A percentile compares a stretch with the other conserved stretches of the same genome.
phyloP scores from a whole-genome alignment of 2,888 invertebrate genomes.

The Oxytorus armatus region DNA sequence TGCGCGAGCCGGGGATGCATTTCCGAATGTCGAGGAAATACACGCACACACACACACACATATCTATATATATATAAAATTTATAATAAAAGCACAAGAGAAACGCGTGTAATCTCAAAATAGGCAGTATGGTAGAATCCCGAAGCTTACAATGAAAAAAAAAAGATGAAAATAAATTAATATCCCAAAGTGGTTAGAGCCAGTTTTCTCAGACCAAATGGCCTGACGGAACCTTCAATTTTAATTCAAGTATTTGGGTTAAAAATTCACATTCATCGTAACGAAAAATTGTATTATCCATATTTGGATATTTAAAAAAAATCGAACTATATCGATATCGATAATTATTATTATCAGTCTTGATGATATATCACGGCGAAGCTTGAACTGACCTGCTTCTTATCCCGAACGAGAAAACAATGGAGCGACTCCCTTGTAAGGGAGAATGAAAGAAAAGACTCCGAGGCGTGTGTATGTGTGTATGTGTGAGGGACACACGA shows the following conservation, averaged over 20 bases:
- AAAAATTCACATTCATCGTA: too few relatives aligned
- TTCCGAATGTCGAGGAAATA: slow-evolving; percentile 34
- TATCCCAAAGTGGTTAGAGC: too few relatives aligned
- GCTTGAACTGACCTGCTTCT: slow-evolving; percentile 52
- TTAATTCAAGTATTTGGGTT: slow-evolving; percentile 13
- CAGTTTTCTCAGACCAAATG: too few relatives aligned
- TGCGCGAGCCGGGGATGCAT: slow-evolving; percentile 44
- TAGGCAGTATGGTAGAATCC: not conserved
- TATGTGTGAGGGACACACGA: slow-evolving; percentile 24
- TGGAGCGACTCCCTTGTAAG: slow-evolving; percentile 49
- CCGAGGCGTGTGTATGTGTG: not conserved
- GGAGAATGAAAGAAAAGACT: slow-evolving; percentile 27
- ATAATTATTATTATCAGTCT: slow-evolving; percentile 21
- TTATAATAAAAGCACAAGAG: too few relatives aligned
- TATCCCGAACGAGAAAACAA: slow-evolving; percentile 56
- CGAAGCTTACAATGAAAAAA: slow-evolving; percentile 16
- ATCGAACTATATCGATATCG: not conserved
- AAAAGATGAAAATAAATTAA: slow-evolving; percentile 1
- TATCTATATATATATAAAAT: too few relatives aligned
- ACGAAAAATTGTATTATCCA: too few relatives aligned
- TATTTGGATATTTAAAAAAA: too few relatives aligned
- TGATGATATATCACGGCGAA: slow-evolving; percentile 23
- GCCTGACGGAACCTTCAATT: too few relatives aligned
- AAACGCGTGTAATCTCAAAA: slow-evolving; percentile 17
- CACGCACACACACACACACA: not conserved